Base-by-base conservation (phyloP, 92 coral and sea anemone genomes). In the Porites lobata region DNA sequence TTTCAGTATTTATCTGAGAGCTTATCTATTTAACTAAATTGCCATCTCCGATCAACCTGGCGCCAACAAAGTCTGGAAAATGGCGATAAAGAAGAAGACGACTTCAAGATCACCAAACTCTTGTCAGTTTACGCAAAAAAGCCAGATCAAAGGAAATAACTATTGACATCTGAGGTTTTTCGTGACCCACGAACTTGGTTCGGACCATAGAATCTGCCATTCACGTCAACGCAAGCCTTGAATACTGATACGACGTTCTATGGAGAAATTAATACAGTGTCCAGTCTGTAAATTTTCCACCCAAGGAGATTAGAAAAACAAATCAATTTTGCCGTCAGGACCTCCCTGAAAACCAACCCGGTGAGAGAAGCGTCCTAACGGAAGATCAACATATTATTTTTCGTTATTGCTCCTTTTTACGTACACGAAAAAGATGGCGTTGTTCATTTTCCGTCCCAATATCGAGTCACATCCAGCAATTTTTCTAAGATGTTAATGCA, bases 41-140 rank as follows among this genome's bases (percentile, higher is more conserved):
- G n/a, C 59, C 26, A 14, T 22, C 26, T 43, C 29, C 15, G 72
- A 84, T 43, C 73, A 73, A 20, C 15, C 65, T 84, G 87, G 87
- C 87, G 87, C 87, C 87, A 24, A 6, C 51, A 50, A 63, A 63
- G 65, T 24, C 76, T 75, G 72, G 21, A 74, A 57, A 17, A 61
- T 84, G 64, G 12, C 18, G 59, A 82, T 68, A 59, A 58, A 26
- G 50, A 50, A 43, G 19, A 58, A 21, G 6, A 32, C 56, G 84
- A 65, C 50, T 50, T 50, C 74, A 65, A 79, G 20, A 19, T 13
- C 61, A 64, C 8, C 11, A 9, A 65, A 57, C 52, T 29, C 6
- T 22, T 52, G 32, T 20, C 9, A 14, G 12, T 73, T 26, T 47
- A 6, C 24, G 6, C 2, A 67, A 67, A 8, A 22, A 9, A 12